Base-by-base conservation (phyloP, 2,797 vertebrate genomes). In the Ciconia nigra region DNA sequence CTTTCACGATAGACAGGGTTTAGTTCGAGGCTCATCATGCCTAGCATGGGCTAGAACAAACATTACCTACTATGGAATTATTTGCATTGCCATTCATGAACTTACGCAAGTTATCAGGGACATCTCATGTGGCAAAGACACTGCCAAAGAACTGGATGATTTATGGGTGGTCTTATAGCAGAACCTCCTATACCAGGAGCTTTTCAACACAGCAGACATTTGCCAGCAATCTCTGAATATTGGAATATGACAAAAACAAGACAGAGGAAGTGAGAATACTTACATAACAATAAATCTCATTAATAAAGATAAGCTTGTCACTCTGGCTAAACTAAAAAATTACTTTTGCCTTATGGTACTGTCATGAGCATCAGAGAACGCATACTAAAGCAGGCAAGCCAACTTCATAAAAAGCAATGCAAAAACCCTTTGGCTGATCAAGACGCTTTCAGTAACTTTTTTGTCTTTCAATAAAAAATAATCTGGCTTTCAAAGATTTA, bases 51-150 rank as follows among this genome's bases (percentile, higher is more conserved):
- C 69, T 58, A 81, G 42, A 85, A 86, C n/a, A 96, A 96, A 92
- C 93, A 91, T 85, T 92, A 91, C 89, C 95, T 89, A 83, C 95
- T 97, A 94, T 55, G 84, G 93, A 91, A 85, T 89, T 89, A 92
- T 83, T 49, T 87, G 79, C 77, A 81, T 66, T 76, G 81, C 78
- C 89, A 81, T 83, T 87, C 90, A 81, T 39, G 61, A 92, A 87
- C 76, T 91, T 61, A 29, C 1, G 18, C 31, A 39, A 69, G 85
- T 92, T 96, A 93, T 76, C 69, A 83, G 33, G 13, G 61, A 49
- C 71, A 86, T 86, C 87, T 78, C 49, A 65, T 5, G 15, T 47
- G 66, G 87, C 49, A 89, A 91, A 89, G 69, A 37, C 83, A n/a
- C 25, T 74, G 90, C 63, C 83, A 90, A 90, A 93, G 57, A 87